Conservation (phyloP, 2,113 vertebrate genomes). For the Platysternon megacephalum region DNA sequence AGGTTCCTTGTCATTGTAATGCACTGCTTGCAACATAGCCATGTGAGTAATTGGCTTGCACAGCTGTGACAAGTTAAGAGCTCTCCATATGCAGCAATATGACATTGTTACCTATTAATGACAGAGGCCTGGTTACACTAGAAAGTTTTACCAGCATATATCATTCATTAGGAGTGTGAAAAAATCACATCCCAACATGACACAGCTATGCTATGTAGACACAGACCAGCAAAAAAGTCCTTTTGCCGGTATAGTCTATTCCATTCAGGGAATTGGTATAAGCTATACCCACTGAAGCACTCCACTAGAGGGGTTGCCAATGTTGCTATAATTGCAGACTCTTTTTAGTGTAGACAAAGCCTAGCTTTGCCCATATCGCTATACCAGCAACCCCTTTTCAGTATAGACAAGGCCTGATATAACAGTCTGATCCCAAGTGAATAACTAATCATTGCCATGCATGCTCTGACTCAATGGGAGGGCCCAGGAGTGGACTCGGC, state of each 20-base stretch:
- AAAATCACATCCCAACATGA: background rate
- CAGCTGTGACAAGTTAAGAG: background rate
- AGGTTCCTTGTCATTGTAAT: background rate
- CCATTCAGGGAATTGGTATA: background rate
- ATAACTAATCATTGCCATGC: background rate
- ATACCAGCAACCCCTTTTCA: background rate
- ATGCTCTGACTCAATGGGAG: background rate
- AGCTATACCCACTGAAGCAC: background rate
- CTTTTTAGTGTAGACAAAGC: too few species aligned
- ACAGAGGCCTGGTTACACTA: background rate
- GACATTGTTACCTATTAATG: background rate
- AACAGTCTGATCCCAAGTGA: background rate
- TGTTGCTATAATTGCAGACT: background rate
- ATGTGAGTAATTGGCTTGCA: background rate
- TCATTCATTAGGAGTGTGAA: background rate
- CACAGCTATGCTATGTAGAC: background rate
- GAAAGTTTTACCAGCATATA: background rate
- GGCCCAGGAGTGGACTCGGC: background rate
- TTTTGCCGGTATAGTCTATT: background rate
- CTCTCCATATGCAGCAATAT: background rate
- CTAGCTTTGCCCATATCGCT: too few species aligned
- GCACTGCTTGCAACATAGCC: background rate
- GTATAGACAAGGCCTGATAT: background rate
- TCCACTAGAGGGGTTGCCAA: background rate
- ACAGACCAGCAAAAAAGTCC: background rate